Conservation (phyloP, 2,113 vertebrate species). For the Paedocypris sp. region DNA sequence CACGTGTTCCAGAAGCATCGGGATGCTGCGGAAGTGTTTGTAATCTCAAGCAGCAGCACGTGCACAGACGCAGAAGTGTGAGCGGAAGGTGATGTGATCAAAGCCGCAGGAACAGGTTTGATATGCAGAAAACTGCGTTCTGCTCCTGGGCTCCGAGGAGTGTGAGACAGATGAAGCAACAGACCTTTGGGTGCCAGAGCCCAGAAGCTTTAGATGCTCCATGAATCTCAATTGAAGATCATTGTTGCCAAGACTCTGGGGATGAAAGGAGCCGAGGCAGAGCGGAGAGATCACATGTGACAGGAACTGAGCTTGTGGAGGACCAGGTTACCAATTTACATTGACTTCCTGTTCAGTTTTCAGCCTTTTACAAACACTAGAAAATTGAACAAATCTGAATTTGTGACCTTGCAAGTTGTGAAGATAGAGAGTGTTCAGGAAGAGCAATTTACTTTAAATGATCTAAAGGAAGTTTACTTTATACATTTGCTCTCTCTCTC, state of each 20-base stretch:
- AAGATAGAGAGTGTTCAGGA: too few relatives aligned
- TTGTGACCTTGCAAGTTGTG: too few relatives aligned
- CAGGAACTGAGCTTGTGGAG: background rate
- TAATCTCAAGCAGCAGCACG: too few relatives aligned
- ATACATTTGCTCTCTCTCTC: too few relatives aligned
- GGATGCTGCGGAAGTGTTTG: too few relatives aligned
- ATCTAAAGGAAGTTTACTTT: too few relatives aligned
- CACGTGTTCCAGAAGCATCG: too few relatives aligned
- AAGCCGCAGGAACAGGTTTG: constrained; percentile 31
- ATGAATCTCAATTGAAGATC: constrained; percentile 41
- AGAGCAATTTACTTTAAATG: too few relatives aligned
- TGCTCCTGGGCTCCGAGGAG: constrained; percentile 25
- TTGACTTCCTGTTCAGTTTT: too few relatives aligned
- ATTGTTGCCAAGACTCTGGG: constrained; percentile 32
- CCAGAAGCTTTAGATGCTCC: constrained; percentile 34
- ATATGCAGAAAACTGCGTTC: constrained; percentile 36
- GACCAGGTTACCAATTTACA: background rate
- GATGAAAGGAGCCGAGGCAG: constrained; percentile 26
- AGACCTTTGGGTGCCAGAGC: constrained; percentile 31
- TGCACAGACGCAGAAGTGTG: too few relatives aligned
- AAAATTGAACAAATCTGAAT: too few relatives aligned
- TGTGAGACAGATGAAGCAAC: constrained; percentile 37
- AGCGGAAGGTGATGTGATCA: constrained; percentile 31
- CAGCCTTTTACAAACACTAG: too few relatives aligned
- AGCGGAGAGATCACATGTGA: constrained; percentile 32